These are phyloP conservation scores for Nasonia giraulti DNA, from an alignment of 1,140 invertebrate species.

Conservation along the genomic window DNA sequence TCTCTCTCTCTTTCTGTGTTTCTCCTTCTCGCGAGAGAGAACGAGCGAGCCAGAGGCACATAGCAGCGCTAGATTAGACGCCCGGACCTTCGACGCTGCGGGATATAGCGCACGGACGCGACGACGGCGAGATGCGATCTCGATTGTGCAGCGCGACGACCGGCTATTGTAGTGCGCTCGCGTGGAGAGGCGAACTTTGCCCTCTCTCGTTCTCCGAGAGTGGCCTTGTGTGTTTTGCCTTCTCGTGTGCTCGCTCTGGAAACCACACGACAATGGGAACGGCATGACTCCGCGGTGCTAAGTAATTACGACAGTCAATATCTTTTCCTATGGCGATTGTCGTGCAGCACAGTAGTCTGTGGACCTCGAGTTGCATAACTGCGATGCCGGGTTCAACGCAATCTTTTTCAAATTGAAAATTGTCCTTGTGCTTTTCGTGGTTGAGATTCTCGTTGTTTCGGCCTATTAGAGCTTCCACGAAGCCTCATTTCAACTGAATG, in stretches of 20 bases:
- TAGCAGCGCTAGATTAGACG: neutral
- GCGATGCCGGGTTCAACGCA: too few species aligned
- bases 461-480: too few species aligned
- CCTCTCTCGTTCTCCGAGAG: neutral
- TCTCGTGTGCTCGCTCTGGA: neutral
- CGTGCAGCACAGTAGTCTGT: too few species aligned
- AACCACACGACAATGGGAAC: neutral
- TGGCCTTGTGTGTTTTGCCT: neutral
- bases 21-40: neutral
- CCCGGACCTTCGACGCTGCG: neutral
- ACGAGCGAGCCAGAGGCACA: neutral
- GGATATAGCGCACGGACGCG: neutral
- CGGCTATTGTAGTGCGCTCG: conserved; percentile 20
- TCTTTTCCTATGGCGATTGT: neutral
- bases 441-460: too few species aligned
- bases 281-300: neutral
- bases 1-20: too few species aligned
- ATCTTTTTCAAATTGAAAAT: too few species aligned
- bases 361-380: too few species aligned
- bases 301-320: neutral
- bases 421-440: too few species aligned
- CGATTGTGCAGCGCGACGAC: neutral
- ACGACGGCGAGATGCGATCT: conserved; percentile 27
- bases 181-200: neutral
- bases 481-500: neutral